These are phyloP conservation scores for Empis stercorea DNA, from an alignment of 2,888 invertebrate species.

Conservation along the genomic window DNA sequence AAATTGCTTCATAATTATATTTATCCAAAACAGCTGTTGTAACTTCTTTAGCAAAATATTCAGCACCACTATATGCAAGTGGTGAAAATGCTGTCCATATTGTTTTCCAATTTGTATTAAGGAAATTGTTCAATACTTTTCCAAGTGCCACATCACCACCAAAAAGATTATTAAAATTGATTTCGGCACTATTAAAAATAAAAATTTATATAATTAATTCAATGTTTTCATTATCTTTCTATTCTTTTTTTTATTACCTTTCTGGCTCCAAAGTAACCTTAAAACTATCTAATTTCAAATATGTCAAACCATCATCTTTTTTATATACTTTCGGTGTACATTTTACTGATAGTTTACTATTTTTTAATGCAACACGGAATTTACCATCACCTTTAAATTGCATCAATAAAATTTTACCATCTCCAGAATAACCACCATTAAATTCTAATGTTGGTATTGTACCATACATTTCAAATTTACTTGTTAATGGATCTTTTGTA, in stretches of 20 bases:
- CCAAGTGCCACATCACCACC: conserved; percentile 29
- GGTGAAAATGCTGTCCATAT: conserved; percentile 35
- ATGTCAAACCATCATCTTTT: conserved; percentile 8
- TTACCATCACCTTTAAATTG: conserved; percentile 37
- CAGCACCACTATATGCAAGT: too few relatives aligned
- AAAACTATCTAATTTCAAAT: conserved; percentile 2
- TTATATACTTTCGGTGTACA: conserved; percentile 2
- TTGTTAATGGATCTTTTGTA: conserved; percentile 24
- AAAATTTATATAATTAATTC: too few relatives aligned
- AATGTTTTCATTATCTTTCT: conserved; percentile 14
- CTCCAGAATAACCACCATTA: conserved; percentile 31
- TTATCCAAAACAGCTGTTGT: too few relatives aligned
- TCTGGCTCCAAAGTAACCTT: conserved; percentile 1
- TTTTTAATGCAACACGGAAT: conserved; percentile 25
- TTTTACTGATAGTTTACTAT: conserved; percentile 28
- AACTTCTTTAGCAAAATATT: too few relatives aligned
- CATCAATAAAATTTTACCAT: conserved; percentile 36
- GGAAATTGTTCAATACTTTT: conserved; percentile 25
- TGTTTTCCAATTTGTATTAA: conserved; percentile 37
- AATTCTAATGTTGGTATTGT: conserved; percentile 24
- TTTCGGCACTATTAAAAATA: conserved; percentile 5
- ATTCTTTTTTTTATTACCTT: conserved; percentile 25
- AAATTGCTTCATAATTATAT: too few relatives aligned
- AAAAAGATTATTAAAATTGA: conserved; percentile 26
- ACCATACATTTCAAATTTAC: conserved; percentile 32